Percentiles rank a stretch among this genome's conserved stretches.
Evolutionary conservation across 2,113 vertebrate species (phyloP).

Genomic region (Mugil cephalus): DNA sequence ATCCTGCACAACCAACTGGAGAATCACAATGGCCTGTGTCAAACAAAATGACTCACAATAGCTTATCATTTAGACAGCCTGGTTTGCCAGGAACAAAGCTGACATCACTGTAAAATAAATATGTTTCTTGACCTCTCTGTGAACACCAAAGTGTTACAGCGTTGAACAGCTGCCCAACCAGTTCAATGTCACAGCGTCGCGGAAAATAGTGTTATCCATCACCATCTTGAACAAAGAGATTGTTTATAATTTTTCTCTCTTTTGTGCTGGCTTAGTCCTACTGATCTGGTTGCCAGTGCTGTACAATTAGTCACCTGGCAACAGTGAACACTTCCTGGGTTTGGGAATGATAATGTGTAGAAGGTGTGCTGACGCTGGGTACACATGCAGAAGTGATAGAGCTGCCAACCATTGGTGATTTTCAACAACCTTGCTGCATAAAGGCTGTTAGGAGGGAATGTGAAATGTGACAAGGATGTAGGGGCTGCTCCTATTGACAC

Average conservation of each 20-base stretch:
- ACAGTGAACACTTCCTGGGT: slow-evolving; percentile 38
- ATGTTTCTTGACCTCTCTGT: background rate
- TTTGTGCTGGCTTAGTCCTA: slow-evolving; percentile 28
- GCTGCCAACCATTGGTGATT: slow-evolving; percentile 37
- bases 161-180: background rate
- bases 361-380: slow-evolving; percentile 35
- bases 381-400: slow-evolving; percentile 36
- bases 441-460: slow-evolving; percentile 22
- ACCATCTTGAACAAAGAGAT: slow-evolving; percentile 1
- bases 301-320: slow-evolving; percentile 71
- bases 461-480: slow-evolving; percentile 9
- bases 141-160: background rate
- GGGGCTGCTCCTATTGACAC: slow-evolving; percentile 29
- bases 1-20: slow-evolving; percentile 41
- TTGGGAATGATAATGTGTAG: slow-evolving; percentile 38
- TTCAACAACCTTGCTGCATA: slow-evolving; percentile 39
- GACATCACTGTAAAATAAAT: background rate
- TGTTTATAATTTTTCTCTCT: slow-evolving; percentile 37
- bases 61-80: slow-evolving; percentile 14
- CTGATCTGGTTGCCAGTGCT: slow-evolving; percentile 24
- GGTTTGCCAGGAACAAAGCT: background rate
- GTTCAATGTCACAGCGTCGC: background rate
- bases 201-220: background rate
- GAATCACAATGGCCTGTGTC: slow-evolving; percentile 31
- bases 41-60: slow-evolving; percentile 39